Conservation (phyloP, 2,113 vertebrate species). For the Beaufortia kweichowensis region DNA sequence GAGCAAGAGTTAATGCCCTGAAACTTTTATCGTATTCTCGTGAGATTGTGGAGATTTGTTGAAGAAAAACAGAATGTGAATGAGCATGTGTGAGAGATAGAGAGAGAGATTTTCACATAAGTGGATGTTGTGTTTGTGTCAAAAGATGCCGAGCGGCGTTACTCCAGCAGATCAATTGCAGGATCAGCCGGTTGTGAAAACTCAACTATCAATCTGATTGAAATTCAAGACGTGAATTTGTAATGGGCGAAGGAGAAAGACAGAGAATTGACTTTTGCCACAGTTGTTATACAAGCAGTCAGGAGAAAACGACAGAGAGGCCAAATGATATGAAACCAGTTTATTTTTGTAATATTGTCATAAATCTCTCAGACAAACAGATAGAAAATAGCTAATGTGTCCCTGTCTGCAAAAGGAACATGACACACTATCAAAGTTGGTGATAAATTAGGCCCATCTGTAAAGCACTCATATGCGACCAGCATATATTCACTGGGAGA, state of each 20-base stretch:
- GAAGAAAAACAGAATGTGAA: neutral
- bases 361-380: neutral
- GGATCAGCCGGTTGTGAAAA: neutral
- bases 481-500: neutral
- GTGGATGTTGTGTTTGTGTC: slow-evolving; percentile 1
- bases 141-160: neutral
- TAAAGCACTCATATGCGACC: too few species aligned
- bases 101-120: neutral
- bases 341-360: neutral
- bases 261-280: neutral
- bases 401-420: neutral
- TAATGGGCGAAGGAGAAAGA: neutral
- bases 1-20: neutral
- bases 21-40: neutral
- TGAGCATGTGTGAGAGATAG: neutral
- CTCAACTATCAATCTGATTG: neutral
- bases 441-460: neutral
- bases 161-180: neutral
- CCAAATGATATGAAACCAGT: neutral
- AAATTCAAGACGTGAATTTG: slow-evolving; percentile 2
- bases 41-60: neutral
- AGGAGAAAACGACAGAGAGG: neutral
- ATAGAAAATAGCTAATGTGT: neutral
- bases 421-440: neutral
- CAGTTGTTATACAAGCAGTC: slow-evolving; percentile 3